phyloP scores from a whole-genome alignment of 2,113 vertebrate genomes.

The Hemibagrus wyckioides region DNA sequence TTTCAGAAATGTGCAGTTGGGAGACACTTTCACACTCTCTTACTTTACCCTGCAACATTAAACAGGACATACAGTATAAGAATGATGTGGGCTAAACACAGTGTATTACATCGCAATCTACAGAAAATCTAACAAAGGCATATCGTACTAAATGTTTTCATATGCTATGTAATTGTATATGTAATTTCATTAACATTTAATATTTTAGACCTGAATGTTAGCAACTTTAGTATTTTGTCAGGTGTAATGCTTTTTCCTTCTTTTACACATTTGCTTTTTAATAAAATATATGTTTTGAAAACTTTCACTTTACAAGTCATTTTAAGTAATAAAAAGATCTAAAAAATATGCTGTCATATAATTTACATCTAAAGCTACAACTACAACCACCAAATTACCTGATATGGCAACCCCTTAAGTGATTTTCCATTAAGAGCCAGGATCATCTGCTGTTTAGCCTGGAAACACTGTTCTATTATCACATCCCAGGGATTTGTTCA shows the following conservation, averaged over 20 bases:
- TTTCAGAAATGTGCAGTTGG: not conserved
- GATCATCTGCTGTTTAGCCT: slow-evolving; percentile 84
- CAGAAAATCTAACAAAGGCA: not conserved
- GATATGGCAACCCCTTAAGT: slow-evolving; percentile 78
- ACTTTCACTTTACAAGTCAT: not conserved
- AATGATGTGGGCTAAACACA: not conserved
- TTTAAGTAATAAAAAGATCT: not conserved
- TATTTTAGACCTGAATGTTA: not conserved
- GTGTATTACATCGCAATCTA: not conserved
- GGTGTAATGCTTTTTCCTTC: not conserved
- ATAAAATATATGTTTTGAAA: not conserved
- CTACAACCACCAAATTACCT: slow-evolving; percentile 67
- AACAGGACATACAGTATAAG: not conserved
- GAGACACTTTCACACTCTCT: not conserved
- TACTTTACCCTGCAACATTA: not conserved
- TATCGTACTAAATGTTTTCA: too few relatives aligned
- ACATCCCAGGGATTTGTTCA: slow-evolving; percentile 64
- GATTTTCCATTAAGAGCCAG: slow-evolving; percentile 82
- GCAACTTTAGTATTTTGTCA: not conserved
- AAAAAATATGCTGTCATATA: not conserved
- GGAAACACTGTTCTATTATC: slow-evolving; percentile 79
- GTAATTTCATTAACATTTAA: not conserved
- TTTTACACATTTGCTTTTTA: not conserved
- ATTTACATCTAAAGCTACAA: not conserved
- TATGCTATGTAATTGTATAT: too few relatives aligned